These are phyloP conservation scores for human (Homo sapiens) DNA, from an alignment of 2,113 vertebrate species.

Conservation along the genomic window GRCh38 chr11:85252001-85252500, in stretches of 20 bases:
- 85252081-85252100: neutral
- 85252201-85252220: neutral
- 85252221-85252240: neutral
- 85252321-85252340: neutral
- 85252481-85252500: too few relatives aligned
- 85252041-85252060: neutral
- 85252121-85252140: neutral
- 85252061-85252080: neutral
- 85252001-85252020: neutral
- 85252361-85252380: too few relatives aligned
- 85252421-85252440: too few relatives aligned
- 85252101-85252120: neutral
- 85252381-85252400: too few relatives aligned
- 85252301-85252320: neutral
- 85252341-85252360: neutral
- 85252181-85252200: neutral
- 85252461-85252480: too few relatives aligned
- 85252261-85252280: neutral
- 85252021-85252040: neutral
- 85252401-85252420: too few relatives aligned
- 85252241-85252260: neutral
- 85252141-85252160: neutral
- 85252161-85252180: neutral
- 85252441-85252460: too few relatives aligned
- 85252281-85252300: neutral